These are phyloP conservation scores for Phrynocephalus vlangalii DNA, from an alignment of 2,797 vertebrate genomes.

Conservation along the genomic window DNA sequence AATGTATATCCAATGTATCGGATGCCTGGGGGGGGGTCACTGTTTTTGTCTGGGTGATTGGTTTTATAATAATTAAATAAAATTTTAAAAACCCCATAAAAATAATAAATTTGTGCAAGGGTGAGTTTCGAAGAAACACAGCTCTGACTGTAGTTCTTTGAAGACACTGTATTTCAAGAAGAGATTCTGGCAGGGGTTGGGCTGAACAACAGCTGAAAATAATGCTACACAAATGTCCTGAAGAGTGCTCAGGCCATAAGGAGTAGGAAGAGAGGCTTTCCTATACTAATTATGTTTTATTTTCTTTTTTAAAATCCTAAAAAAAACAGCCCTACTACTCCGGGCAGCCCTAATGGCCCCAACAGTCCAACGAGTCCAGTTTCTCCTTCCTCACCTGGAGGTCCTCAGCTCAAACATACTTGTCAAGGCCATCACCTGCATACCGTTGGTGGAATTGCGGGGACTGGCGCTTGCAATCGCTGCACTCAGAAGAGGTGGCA, in stretches of 20 bases:
- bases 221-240: background rate
- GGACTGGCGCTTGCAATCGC: slow-evolving; percentile 89
- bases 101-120: background rate
- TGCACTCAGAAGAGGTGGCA: slow-evolving; percentile 95
- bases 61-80: no score
- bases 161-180: background rate
- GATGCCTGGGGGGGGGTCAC: no score
- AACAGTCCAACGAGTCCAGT: slow-evolving; percentile 79
- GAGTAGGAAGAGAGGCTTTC: no score
- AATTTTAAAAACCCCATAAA: no score
- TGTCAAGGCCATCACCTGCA: slow-evolving; percentile 90
- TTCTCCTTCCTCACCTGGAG: slow-evolving; percentile 78
- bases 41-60: no score
- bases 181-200: background rate
- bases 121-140: background rate
- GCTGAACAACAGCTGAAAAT: background rate
- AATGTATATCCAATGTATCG: no score
- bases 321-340: slow-evolving; percentile 71
- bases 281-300: background rate
- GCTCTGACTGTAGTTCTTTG: no score
- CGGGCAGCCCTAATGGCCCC: slow-evolving; percentile 76
- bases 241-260: background rate
- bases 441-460: slow-evolving; percentile 87
- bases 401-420: slow-evolving; percentile 83
- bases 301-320: slow-evolving; percentile 35